Base-by-base conservation (phyloP, 1,140 invertebrate genomes). In the Pseudomyrmex gracilis region DNA sequence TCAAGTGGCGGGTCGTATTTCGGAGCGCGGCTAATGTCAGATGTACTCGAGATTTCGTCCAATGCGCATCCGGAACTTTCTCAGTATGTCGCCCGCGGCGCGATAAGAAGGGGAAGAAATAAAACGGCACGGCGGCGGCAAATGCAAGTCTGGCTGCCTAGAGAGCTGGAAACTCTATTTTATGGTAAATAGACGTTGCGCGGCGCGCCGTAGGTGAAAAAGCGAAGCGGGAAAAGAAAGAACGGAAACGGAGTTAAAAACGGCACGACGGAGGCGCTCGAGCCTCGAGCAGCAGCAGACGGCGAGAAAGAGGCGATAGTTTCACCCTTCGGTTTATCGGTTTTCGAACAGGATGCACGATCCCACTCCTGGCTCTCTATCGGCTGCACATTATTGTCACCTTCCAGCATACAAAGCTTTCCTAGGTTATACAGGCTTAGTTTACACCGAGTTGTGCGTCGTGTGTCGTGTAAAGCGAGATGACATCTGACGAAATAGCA, bases 141-240 rank as follows among this genome's bases (percentile, higher is more conserved):
- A 85, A 68, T 74, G 73, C 73, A 55, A 64, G 61, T 55, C 58
- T 58, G 70, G 67, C 83, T 80, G 85, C 67, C 84, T 87, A 82
- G 78, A 87, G 83, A 78, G 73, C 68, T 89, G 76, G 89, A 90
- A 89, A 88, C 87, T 90, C 85, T 90, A 88, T 89, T 89, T 90
- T 87, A 90, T 90, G 89, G 85, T 88, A 87, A 90, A 88, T 85
- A 88, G 86, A 90, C 83, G 66, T 78, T 76, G 82, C 71, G 60
- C 49, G 13, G 51, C 47, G 55, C 43, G 55, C 43, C 60, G 80
- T 82, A 76, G 57, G 60, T 83, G 71, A 74, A 73, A 74, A 74
- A 57, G 47, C 51, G 53, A 61, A 24, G 66, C 47, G 51, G 34
- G 43, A 34, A 34, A 67, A 58, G 85, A 86, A 83, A 83, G 73